Percentiles rank a stretch among this genome's conserved stretches.
These are phyloP conservation scores for Harlomillsia oculata DNA, from an alignment of 1,140 invertebrate species.

Conservation along the genomic window DNA sequence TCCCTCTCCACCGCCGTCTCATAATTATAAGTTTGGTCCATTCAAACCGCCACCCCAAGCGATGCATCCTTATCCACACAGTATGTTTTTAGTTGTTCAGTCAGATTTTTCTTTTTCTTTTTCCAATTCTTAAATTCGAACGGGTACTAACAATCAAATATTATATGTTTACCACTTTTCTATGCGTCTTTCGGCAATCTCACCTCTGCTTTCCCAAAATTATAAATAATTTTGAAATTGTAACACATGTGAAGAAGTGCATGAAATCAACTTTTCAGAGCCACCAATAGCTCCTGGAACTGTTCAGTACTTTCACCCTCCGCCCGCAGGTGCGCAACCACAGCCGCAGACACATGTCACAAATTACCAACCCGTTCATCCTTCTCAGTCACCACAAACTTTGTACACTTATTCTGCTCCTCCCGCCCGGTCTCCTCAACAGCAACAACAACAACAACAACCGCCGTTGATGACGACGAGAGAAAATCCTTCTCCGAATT, in stretches of 20 bases:
- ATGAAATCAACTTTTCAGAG: no score
- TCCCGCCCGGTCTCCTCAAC: conserved; percentile 9
- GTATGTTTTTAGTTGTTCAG: conserved; percentile 1
- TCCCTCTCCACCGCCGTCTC: conserved; percentile 45
- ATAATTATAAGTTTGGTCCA: conserved; percentile 34
- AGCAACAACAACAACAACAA: conserved; percentile 1
- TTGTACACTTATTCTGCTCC: conserved; percentile 12
- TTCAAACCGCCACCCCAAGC: conserved; percentile 35
- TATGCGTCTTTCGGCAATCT: not conserved
- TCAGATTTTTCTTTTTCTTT: not conserved
- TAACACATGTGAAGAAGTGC: not conserved
- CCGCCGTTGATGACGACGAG: conserved; percentile 6
- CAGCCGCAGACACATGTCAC: no score
- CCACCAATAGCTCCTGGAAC: not conserved
- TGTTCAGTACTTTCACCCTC: conserved; percentile 12
- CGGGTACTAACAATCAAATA: conserved; percentile 11
- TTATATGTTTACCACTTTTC: not conserved
- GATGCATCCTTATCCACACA: conserved; percentile 30
- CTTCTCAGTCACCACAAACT: conserved; percentile 48
- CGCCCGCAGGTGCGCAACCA: conserved; percentile 2
- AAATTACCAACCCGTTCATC: no score
- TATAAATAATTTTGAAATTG: not conserved
- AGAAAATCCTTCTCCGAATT: no score
- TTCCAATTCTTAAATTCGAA: conserved; percentile 1
- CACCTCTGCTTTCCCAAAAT: conserved; percentile 1